Evolutionary conservation across 2,113 vertebrate genomes (phyloP).

Genomic region (Climacteris rufus): DNA sequence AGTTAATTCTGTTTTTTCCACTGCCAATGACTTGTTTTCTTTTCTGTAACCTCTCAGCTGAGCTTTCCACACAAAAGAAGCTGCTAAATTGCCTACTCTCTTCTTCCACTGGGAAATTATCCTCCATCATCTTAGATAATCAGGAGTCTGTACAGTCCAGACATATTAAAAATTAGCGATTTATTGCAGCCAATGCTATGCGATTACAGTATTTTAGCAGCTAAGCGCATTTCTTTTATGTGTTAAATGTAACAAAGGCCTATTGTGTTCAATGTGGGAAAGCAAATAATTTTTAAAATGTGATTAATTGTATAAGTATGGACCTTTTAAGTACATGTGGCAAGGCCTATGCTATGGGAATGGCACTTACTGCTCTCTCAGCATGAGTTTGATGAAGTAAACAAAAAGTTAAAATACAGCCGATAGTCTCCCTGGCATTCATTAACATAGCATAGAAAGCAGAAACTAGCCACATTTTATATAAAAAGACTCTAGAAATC

Average conservation of each 20-base stretch:
- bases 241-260: constrained; percentile 67
- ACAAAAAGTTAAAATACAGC: constrained; percentile 71
- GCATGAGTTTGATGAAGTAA: constrained; percentile 54
- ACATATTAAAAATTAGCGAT: constrained; percentile 56
- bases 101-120: constrained; percentile 4
- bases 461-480: constrained; percentile 66
- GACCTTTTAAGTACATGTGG: constrained; percentile 51
- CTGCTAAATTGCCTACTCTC: not conserved
- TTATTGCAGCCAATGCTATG: constrained; percentile 29
- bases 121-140: constrained; percentile 5
- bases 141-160: constrained; percentile 30
- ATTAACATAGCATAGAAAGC: constrained; percentile 70
- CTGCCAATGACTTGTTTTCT: not conserved
- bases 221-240: constrained; percentile 44
- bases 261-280: constrained; percentile 71
- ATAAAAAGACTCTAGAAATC: constrained; percentile 72
- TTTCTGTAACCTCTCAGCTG: not conserved
- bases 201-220: constrained; percentile 40
- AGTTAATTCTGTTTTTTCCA: not conserved
- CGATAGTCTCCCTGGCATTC: constrained; percentile 63
- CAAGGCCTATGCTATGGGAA: constrained; percentile 54
- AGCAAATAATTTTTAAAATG: constrained; percentile 60
- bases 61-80: not conserved
- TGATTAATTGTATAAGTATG: constrained; percentile 65
- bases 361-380: constrained; percentile 57